phyloP scores from a whole-genome alignment of 1,140 invertebrate genomes.

The Caerostris extrusa region DNA sequence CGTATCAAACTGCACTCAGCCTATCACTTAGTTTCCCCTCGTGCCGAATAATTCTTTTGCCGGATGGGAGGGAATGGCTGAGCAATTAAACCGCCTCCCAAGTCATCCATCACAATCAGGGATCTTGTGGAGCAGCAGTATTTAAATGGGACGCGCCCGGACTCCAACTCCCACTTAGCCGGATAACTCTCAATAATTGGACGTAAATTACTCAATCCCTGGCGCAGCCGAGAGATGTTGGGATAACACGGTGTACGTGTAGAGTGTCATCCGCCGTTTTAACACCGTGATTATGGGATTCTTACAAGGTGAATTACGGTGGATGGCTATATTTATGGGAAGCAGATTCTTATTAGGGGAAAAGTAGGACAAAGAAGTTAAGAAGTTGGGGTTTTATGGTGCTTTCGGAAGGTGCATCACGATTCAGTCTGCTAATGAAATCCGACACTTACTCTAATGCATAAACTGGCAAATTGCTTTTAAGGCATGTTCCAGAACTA shows the following conservation, averaged over 20 bases:
- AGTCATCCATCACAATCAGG: constrained; percentile 24
- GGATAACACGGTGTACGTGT: constrained; percentile 12
- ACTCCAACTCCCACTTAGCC: neutral
- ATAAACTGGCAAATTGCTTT: no score
- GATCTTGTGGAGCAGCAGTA: constrained; percentile 4
- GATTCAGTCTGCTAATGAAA: no score
- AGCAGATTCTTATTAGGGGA: constrained; percentile 10
- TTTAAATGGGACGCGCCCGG: constrained; percentile 33
- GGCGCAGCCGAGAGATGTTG: neutral
- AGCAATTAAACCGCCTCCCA: constrained; percentile 33
- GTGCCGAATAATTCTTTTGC: constrained; percentile 1
- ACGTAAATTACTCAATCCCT: constrained; percentile 40
- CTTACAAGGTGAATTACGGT: constrained; percentile 35
- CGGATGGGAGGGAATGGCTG: constrained; percentile 4
- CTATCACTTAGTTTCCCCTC: constrained; percentile 4
- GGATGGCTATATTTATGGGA: neutral
- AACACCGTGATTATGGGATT: constrained; percentile 39
- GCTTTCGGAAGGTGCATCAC: neutral
- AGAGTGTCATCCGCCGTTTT: constrained; percentile 9
- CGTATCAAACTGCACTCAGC: constrained; percentile 11
- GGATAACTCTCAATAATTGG: constrained; percentile 44
- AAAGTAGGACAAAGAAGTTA: constrained; percentile 41
- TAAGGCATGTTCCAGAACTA: no score
- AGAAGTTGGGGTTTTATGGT: neutral
- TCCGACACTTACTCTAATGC: no score